Evolutionary conservation across 2,888 invertebrate species (phyloP).

Genomic region (Drosophila prostipennis): DNA sequence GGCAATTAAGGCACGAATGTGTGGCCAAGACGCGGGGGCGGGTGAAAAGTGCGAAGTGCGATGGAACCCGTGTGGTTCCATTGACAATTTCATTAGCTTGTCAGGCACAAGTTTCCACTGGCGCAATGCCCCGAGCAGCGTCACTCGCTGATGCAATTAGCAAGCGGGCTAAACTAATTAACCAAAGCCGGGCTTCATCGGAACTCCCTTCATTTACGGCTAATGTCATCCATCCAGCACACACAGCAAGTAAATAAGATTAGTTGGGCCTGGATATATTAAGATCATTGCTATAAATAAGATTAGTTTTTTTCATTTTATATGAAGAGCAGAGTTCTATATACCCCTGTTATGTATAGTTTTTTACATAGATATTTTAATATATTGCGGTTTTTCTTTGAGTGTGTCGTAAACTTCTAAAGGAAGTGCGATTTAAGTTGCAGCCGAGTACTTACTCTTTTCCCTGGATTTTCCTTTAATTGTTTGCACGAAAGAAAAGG

Average conservation of each 20-base stretch:
- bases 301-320: too few relatives aligned
- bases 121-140: constrained; percentile 20
- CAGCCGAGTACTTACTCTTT: neutral
- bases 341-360: too few relatives aligned
- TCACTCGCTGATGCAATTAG: constrained; percentile 61
- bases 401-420: constrained; percentile 1
- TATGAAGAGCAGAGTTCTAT: neutral
- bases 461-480: constrained; percentile 36
- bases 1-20: constrained; percentile 61
- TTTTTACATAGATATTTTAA: too few relatives aligned
- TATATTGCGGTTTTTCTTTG: neutral
- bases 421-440: constrained; percentile 2
- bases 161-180: constrained; percentile 68
- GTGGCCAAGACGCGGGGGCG: constrained; percentile 12
- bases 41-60: constrained; percentile 2
- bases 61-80: constrained; percentile 59
- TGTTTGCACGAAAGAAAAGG: constrained; percentile 16
- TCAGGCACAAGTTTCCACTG: constrained; percentile 32
- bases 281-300: neutral
- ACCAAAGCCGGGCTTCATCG: constrained; percentile 36
- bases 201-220: constrained; percentile 4
- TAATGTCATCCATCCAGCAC: constrained; percentile 9
- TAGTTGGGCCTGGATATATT: neutral
- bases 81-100: constrained; percentile 74
- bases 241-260: neutral